Evolutionary conservation across 1,140 invertebrate genomes (phyloP).

Genomic region (Nebria ingens): DNA sequence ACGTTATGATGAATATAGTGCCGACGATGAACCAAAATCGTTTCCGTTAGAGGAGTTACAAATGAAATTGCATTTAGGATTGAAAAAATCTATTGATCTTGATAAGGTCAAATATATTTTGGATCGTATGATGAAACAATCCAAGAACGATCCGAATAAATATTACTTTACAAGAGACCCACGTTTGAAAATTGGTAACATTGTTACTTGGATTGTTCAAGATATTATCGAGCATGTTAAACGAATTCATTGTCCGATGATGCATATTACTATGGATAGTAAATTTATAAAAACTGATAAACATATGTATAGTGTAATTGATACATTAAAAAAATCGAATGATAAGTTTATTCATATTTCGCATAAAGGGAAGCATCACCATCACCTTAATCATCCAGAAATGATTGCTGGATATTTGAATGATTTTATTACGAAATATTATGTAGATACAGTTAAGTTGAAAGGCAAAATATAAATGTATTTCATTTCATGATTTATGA

Average conservation of each 20-base stretch:
- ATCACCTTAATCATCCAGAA: conserved; percentile 59
- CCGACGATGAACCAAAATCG: conserved; percentile 40
- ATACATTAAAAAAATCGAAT: conserved; percentile 41
- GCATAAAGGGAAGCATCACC: conserved; percentile 49
- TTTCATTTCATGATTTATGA: no score
- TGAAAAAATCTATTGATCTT: conserved; percentile 39
- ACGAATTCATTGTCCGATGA: conserved; percentile 42
- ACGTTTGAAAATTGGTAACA: conserved; percentile 39
- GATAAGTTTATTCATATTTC: conserved; percentile 54
- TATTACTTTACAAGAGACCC: conserved; percentile 51
- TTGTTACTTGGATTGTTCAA: conserved; percentile 38
- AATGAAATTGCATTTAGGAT: conserved; percentile 39
- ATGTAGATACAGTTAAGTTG: no score
- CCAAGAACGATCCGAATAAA: conserved; percentile 38
- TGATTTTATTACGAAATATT: conserved; percentile 45
- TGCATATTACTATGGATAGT: conserved; percentile 39
- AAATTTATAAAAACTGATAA: conserved; percentile 43
- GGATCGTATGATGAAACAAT: conserved; percentile 40
- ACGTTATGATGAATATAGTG: conserved; percentile 33
- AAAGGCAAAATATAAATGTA: no score
- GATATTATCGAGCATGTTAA: conserved; percentile 38
- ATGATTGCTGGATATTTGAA: conserved; percentile 43
- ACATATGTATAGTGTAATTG: conserved; percentile 40
- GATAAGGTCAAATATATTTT: conserved; percentile 44
- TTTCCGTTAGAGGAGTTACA: conserved; percentile 49